These are phyloP conservation scores for Anthopleura sola DNA, from an alignment of 64 coral and sea anemone species.

Conservation along the genomic window DNA sequence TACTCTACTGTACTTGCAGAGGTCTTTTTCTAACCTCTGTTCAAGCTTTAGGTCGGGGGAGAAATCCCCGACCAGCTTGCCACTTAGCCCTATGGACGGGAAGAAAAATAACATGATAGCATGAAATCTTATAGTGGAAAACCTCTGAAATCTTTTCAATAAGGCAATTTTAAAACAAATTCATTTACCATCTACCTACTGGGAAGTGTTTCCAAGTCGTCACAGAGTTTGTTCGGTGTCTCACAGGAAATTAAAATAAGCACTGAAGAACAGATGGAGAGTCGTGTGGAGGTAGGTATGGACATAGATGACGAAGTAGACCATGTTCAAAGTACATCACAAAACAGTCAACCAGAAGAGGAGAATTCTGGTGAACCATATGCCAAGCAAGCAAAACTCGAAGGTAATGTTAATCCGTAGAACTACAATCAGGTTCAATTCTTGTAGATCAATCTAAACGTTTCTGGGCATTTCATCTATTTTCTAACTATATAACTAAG, in stretches of 20 bases:
- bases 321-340: background rate
- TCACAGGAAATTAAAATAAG: constrained; percentile 84
- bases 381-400: background rate
- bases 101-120: no score
- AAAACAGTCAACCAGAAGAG: background rate
- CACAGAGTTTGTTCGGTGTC: constrained; percentile 21
- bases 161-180: background rate
- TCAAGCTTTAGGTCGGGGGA: no score
- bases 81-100: no score
- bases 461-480: background rate
- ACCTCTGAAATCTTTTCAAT: no score
- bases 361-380: background rate
- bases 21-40: no score
- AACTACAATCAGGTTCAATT: no score
- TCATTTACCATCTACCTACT: background rate
- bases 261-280: constrained; percentile 73
- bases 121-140: no score
- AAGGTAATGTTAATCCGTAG: background rate
- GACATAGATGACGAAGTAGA: constrained; percentile 76
- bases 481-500: background rate
- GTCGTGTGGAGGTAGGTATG: constrained; percentile 93
- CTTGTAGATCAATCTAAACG: background rate
- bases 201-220: background rate
- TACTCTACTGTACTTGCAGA: no score
- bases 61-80: no score